Conservation (phyloP, 1,140 invertebrate genomes). For the Belonocnema kinseyi region DNA sequence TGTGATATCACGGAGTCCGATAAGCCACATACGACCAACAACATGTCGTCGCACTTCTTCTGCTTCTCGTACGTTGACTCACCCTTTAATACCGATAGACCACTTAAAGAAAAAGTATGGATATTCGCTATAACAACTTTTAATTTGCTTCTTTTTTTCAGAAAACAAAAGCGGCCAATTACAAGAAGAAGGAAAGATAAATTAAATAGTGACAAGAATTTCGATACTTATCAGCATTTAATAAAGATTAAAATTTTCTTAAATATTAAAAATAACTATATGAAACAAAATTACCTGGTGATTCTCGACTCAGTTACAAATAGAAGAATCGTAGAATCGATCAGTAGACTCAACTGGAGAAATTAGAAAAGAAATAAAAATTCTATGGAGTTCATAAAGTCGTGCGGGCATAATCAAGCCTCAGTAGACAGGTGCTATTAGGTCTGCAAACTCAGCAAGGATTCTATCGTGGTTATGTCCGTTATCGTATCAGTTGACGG, state of each 20-base stretch:
- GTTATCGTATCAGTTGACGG: constrained; percentile 11
- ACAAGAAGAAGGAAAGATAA: no score
- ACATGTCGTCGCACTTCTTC: constrained; percentile 45
- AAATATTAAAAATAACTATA: no score
- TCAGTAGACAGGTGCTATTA: constrained; percentile 37
- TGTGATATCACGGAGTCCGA: constrained; percentile 66
- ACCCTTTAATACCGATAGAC: not conserved
- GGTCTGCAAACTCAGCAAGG: constrained; percentile 21
- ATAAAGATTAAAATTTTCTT: no score
- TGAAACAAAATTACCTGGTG: no score
- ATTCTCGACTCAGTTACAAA: no score
- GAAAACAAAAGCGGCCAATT: no score
- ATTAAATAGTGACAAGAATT: no score
- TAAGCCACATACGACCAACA: constrained; percentile 61
- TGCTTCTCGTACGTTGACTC: constrained; percentile 55
- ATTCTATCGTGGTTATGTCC: not conserved
- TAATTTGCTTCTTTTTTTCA: no score
- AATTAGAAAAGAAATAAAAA: not conserved
- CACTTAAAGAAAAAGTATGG: not conserved
- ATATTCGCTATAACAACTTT: not conserved
- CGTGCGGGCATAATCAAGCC: constrained; percentile 39
- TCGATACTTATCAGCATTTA: no score
- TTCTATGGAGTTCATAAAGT: not conserved
- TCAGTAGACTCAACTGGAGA: not conserved
- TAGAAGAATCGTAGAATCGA: no score